Conservation (phyloP, 64 coral and sea anemone genomes). For the Trachythela sp. region DNA sequence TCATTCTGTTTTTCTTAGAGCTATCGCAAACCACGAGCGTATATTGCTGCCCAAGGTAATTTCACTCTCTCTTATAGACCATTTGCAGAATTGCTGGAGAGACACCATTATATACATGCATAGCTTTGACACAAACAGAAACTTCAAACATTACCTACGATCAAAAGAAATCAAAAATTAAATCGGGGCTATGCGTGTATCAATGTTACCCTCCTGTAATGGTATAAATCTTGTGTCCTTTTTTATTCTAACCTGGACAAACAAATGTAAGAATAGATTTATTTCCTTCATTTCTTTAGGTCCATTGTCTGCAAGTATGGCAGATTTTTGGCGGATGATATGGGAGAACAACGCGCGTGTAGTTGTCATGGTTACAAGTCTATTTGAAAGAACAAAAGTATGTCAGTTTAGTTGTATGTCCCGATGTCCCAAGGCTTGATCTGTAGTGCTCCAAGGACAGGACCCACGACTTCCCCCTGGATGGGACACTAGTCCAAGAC, state of each 20-base stretch:
- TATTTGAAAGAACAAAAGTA: slow-evolving; percentile 84
- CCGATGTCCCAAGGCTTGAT: neutral
- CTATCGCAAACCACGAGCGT: neutral
- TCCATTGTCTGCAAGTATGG: slow-evolving; percentile 34
- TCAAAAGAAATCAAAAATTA: too few species aligned
- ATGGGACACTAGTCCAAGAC: too few species aligned
- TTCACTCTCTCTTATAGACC: neutral
- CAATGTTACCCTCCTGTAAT: too few species aligned
- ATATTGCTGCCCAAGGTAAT: slow-evolving; percentile 12
- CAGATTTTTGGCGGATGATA: slow-evolving; percentile 89
- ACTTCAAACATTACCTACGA: too few species aligned
- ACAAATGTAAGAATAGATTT: too few species aligned
- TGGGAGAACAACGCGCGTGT: slow-evolving; percentile 76
- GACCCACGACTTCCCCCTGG: too few species aligned
- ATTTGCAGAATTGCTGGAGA: neutral
- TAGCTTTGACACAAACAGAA: too few species aligned
- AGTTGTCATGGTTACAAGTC: slow-evolving; percentile 87
- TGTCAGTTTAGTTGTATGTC: neutral
- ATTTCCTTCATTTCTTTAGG: slow-evolving; percentile 20
- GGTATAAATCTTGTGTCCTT: too few species aligned
- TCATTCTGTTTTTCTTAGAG: neutral
- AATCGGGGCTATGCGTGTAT: too few species aligned
- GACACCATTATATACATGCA: too few species aligned
- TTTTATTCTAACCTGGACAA: too few species aligned
- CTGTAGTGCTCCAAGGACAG: neutral